These are phyloP conservation scores for Ormyrus pomaceus DNA, from an alignment of 2,888 invertebrate genomes.

Conservation along the genomic window DNA sequence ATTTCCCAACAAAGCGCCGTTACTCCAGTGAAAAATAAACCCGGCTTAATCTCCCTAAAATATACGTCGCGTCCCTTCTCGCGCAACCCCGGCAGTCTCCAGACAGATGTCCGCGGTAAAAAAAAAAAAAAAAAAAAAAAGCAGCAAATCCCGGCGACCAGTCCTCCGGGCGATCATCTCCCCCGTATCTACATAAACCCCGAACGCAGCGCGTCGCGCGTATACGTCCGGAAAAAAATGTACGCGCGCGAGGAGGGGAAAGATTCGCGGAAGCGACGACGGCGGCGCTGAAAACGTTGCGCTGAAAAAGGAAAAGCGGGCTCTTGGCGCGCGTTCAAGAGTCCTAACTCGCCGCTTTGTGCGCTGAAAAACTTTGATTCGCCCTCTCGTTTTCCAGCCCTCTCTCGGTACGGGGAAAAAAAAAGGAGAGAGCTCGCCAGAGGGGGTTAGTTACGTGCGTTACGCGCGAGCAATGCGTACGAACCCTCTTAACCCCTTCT, in stretches of 20 bases:
- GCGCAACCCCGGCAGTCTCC: too few relatives aligned
- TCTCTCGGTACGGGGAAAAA: too few relatives aligned
- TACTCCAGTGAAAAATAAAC: too few relatives aligned
- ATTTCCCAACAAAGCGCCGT: too few relatives aligned
- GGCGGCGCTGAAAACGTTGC: neutral
- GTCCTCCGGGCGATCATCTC: neutral
- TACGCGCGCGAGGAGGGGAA: too few relatives aligned
- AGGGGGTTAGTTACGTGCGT: slow-evolving; percentile 24
- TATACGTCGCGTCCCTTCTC: too few relatives aligned
- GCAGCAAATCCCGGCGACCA: too few relatives aligned
- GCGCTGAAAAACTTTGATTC: slow-evolving; percentile 28
- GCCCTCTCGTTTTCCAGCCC: neutral
- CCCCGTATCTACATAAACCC: neutral
- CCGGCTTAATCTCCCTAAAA: too few relatives aligned
- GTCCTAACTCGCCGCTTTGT: slow-evolving; percentile 49
- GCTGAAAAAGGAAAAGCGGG: neutral
- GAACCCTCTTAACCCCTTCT: slow-evolving; percentile 46
- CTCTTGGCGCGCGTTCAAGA: slow-evolving; percentile 50
- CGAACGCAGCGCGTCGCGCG: neutral
- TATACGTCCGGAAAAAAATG: neutral
- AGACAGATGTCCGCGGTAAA: too few relatives aligned
- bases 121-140: too few relatives aligned
- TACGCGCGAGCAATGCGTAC: slow-evolving; percentile 29
- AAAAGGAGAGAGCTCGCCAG: neutral
- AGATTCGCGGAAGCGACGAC: too few relatives aligned